Evolutionary conservation across 2,113 vertebrate genomes (phyloP), one percentile per base, ranked within the genome.

Genomic region (Vulpes lagopus): DNA sequence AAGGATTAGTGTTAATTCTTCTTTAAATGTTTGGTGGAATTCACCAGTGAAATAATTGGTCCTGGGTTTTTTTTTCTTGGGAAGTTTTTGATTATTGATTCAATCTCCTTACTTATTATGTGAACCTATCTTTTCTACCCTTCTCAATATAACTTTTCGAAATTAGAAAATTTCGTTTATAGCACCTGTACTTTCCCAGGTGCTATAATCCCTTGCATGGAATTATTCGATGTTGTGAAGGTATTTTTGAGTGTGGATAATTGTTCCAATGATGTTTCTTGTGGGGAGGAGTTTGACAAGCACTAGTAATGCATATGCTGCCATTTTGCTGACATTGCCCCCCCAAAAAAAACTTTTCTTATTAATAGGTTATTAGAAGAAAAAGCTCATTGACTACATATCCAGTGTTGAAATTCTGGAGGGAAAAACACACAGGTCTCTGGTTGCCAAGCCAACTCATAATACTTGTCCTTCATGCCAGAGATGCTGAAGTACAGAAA

Each of bases 381-480:
- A 71, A 93, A 71, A 91, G 7, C 11, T 80, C 51, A 74, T 62
- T 95, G 53, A 87, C 43, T 95, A 83, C 80, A 16, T 69, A 74
- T 43, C 30, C 15, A 69, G 19, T 62, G 32, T 90, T 83, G 74
- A 57, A 78, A 89, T 89, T 51, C 10, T 74, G 1, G 55, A 60
- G 14, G n/a, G 12, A 35, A 76, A 91, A 83, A 2, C 5, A 90
- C 79, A 87, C 35, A 93, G 80, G 64, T 65, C 32, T 83, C 62
- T 69, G 60, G 38, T 80, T 94, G n/a, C n/a, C 57, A 97, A 64
- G 32, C 38, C 38, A 95, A 80, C 38, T 96, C 55, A 92, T 89
- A 85, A 67, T 15, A 80, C 10, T 76, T 96, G 51, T 53, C 51
- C 67, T 91, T 95, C 80, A 60, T 49, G 3, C 5, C 65, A 96